These are phyloP conservation scores for Hipparchia sbordonii DNA, from an alignment of 2,888 invertebrate genomes.

Conservation along the genomic window DNA sequence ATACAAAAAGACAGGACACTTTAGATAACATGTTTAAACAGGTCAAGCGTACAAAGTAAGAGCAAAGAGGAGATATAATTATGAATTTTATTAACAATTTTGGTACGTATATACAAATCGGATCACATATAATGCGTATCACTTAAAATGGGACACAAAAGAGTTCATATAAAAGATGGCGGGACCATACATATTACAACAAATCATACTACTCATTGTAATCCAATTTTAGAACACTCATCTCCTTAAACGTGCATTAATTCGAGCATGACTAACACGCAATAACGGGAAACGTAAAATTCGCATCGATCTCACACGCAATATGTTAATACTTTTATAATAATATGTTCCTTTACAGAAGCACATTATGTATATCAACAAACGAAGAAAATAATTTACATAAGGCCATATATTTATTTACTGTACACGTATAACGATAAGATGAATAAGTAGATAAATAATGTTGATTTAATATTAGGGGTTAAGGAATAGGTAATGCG, in stretches of 20 bases:
- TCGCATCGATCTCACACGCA: conserved; percentile 55
- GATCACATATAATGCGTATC: conserved; percentile 65
- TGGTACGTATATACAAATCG: conserved; percentile 63
- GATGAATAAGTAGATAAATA: conserved; percentile 79
- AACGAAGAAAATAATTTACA: conserved; percentile 77
- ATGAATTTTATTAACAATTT: conserved; percentile 53
- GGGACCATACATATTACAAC: conserved; percentile 57
- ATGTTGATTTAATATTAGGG: conserved; percentile 76
- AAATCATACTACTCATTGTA: conserved; percentile 65
- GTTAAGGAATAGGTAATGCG: conserved; percentile 74
- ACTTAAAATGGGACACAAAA: conserved; percentile 65
- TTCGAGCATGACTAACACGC: conserved; percentile 65
- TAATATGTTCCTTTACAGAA: conserved; percentile 58
- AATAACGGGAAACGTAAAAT: conserved; percentile 54
- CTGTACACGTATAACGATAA: conserved; percentile 81
- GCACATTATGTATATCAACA: conserved; percentile 61
- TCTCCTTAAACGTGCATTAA: conserved; percentile 67
- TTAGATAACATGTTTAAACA: conserved; percentile 75
- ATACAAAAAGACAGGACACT: conserved; percentile 77
- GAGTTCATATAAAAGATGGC: conserved; percentile 62
- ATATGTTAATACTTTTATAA: conserved; percentile 54
- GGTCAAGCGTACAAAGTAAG: conserved; percentile 79
- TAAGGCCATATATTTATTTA: conserved; percentile 80
- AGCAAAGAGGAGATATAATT: conserved; percentile 66
- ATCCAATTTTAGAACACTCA: conserved; percentile 72